Conservation (phyloP, 2,888 invertebrate genomes). For the Rhaphigaster nebulosa region DNA sequence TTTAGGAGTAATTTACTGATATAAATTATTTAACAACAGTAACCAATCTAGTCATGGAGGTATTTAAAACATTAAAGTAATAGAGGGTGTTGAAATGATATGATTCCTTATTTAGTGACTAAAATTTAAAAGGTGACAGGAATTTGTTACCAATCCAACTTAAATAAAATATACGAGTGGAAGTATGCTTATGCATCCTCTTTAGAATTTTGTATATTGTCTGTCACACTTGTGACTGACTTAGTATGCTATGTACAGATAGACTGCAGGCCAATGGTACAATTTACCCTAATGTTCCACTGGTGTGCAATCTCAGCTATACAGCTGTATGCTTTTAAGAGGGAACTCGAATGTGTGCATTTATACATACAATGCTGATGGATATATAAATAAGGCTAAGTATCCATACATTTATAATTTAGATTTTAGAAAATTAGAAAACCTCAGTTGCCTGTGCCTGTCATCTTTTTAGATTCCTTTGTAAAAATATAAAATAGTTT, state of each 20-base stretch:
- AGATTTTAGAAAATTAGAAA: constrained; percentile 45
- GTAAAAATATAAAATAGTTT: constrained; percentile 49
- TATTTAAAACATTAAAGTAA: constrained; percentile 45
- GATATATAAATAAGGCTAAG: constrained; percentile 21
- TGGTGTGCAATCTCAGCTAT: background rate
- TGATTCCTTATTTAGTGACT: constrained; percentile 34
- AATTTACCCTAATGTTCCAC: background rate
- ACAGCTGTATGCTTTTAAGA: background rate
- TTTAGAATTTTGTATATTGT: background rate
- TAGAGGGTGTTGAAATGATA: constrained; percentile 32
- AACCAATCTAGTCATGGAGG: constrained; percentile 58
- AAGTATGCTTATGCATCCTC: background rate
- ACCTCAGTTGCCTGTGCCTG: constrained; percentile 49
- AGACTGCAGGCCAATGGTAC: background rate
- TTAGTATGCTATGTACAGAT: background rate
- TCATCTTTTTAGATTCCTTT: constrained; percentile 48
- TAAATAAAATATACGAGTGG: background rate
- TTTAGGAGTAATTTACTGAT: constrained; percentile 40
- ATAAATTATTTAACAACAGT: constrained; percentile 55
- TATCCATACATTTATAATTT: constrained; percentile 33
- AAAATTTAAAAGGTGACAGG: constrained; percentile 32
- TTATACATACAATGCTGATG: background rate
- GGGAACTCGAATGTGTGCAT: background rate
- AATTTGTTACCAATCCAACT: constrained; percentile 34
- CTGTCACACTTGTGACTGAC: background rate